Base-by-base conservation (phyloP, 2,113 vertebrate genomes). In the Carlito syrichta region DNA sequence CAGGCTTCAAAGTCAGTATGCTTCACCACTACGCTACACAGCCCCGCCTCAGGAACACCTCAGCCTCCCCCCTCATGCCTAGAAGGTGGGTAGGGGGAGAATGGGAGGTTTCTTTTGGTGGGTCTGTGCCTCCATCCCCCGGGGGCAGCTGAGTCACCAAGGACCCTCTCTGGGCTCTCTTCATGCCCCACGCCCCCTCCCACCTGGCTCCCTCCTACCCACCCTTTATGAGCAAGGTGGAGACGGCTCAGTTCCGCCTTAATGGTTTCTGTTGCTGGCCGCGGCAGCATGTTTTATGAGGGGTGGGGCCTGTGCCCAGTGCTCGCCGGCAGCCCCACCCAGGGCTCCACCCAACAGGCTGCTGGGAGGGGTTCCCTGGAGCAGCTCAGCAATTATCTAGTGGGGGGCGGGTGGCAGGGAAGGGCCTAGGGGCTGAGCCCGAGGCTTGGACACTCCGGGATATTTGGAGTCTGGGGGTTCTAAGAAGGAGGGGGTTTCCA, bases 181-280 rank as follows among this genome's bases (percentile, higher is more conserved):
- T 63, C 68, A 30, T 5, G 8, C 68, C 92, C 85, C 35, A 17
- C 1, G 14, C 54, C 71, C 76, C 95, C 81, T 95, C 82, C 88
- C 66, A 86, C 86, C 96, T 60, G 63, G 95, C 96, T 94, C 98
- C 97, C 98, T 97, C 96, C 98, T 86, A 93, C 96, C 19, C 60
- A 93, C 96, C 23, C 98, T 99, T 99, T 98, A 98, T 95, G 97
- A 98, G 98, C 6, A 95, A 99, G 98, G 98, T 96, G 99, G 98
- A 98, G 98, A 97, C 48, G 5, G 86, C 76, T 97, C 96, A 93
- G 99, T 98, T 98, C 98, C 98, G 96, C 98, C 98, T 98, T 98
- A 98, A 98, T 98, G 98, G 98, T 99, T 98, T 99, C 99, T 99
- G 98, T 98, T 98, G 97, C 98, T 79, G 98, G 98, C 98, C 98